Conservation (phyloP, 2,797 vertebrate species). For the Enteromius afrohamiltoni region DNA sequence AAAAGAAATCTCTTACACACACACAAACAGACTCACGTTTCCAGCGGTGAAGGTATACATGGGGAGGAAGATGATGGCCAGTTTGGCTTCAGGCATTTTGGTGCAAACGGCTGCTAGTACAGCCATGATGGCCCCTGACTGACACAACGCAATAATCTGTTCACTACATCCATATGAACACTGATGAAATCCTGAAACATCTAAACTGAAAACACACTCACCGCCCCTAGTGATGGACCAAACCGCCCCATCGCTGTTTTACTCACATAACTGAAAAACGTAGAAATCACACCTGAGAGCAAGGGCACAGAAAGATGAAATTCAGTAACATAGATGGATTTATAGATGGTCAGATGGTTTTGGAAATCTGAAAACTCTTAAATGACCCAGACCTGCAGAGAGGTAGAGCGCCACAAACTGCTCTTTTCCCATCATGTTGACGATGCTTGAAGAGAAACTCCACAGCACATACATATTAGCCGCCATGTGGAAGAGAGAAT, state of each 20-base stretch:
- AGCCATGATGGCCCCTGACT: conserved; percentile 97
- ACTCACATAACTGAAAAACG: conserved; percentile 85
- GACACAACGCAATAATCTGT: conserved; percentile 35
- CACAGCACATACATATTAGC: conserved; percentile 97
- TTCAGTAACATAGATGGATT: neutral
- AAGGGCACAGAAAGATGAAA: conserved; percentile 39
- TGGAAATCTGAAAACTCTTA: neutral
- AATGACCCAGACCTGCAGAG: conserved; percentile 85
- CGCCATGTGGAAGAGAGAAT: conserved; percentile 90
- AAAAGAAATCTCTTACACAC: neutral
- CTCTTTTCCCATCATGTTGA: conserved; percentile 89
- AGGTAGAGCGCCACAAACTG: conserved; percentile 94
- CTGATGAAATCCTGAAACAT: neutral
- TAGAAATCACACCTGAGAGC: conserved; percentile 87
- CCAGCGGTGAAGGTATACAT: conserved; percentile 93
- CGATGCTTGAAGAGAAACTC: conserved; percentile 92
- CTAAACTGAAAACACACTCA: conserved; percentile 69
- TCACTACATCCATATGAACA: neutral
- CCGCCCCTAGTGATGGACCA: conserved; percentile 92
- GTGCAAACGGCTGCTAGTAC: conserved; percentile 90
- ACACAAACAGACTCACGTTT: conserved; percentile 79
- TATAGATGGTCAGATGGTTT: neutral
- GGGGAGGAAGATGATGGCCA: conserved; percentile 93
- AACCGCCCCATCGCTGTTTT: conserved; percentile 86
- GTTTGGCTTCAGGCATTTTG: conserved; percentile 91